A percentile compares a stretch with the other conserved stretches of the same genome.
phyloP scores from a whole-genome alignment of 1,140 invertebrate genomes.

The Drosophila lowei region DNA sequence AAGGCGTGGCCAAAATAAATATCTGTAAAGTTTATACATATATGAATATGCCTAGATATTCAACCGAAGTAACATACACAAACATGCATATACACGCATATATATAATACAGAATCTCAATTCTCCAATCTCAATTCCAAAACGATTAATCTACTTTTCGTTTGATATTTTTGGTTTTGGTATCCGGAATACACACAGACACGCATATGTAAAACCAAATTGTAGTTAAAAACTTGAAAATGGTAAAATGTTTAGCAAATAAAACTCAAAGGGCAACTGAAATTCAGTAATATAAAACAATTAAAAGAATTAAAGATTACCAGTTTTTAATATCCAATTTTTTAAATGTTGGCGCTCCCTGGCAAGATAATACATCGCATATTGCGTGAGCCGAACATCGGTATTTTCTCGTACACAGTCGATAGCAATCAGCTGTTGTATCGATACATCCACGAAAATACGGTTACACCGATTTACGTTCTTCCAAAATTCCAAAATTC shows the following conservation, averaged over 20 bases:
- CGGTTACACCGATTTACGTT: too few relatives aligned
- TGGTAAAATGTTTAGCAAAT: conserved; percentile 75
- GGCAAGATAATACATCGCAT: neutral
- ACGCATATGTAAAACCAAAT: conserved; percentile 72
- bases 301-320: conserved; percentile 4
- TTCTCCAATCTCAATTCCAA: conserved; percentile 29
- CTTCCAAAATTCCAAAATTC: too few relatives aligned
- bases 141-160: conserved; percentile 2
- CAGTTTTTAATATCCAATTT: neutral
- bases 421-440: too few relatives aligned
- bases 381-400: neutral
- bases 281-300: conserved; percentile 56
- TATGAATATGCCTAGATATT: conserved; percentile 43
- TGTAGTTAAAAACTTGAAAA: conserved; percentile 78
- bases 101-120: conserved; percentile 34
- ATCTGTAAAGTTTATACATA: conserved; percentile 70
- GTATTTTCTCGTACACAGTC: too few relatives aligned
- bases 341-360: neutral
- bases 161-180: conserved; percentile 8
- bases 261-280: conserved; percentile 62
- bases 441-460: too few relatives aligned
- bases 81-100: conserved; percentile 27
- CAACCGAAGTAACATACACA: conserved; percentile 43
- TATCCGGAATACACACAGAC: conserved; percentile 10
- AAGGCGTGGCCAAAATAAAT: conserved; percentile 51